phyloP scores from a whole-genome alignment of 2,888 invertebrate genomes.

The Macrostomum cliftonense region DNA sequence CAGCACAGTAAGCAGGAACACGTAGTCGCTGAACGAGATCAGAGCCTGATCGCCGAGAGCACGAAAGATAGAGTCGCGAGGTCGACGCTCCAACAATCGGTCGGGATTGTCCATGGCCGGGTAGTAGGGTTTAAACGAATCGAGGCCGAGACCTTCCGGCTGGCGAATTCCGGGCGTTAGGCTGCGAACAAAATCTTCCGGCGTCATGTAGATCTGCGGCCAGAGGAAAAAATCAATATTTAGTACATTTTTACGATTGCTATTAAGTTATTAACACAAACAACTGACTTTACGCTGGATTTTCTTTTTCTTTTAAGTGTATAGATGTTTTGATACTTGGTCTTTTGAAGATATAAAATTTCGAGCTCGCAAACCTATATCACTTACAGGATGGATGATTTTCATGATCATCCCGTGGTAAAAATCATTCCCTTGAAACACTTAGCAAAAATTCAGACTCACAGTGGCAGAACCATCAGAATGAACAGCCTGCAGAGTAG shows the following conservation, averaged over 20 bases:
- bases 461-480: conserved; percentile 13
- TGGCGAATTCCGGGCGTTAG: conserved; percentile 95
- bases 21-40: conserved; percentile 93
- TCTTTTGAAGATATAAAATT: no score
- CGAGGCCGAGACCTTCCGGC: conserved; percentile 53
- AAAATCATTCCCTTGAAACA: no score
- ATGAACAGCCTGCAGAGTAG: conserved; percentile 53
- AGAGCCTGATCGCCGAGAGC: conserved; percentile 70
- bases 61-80: conserved; percentile 62
- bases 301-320: no score
- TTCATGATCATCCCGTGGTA: no score
- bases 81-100: not conserved
- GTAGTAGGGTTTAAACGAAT: not conserved
- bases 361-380: no score
- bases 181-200: conserved; percentile 89
- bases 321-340: no score
- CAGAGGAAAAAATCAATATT: no score
- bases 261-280: no score
- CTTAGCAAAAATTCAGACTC: no score
- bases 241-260: no score
- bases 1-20: conserved; percentile 82
- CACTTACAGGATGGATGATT: no score
- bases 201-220: conserved; percentile 62
- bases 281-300: no score
- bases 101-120: not conserved